Conservation (phyloP, 2,797 vertebrate species). For the Cetoscarus ocellatus region DNA sequence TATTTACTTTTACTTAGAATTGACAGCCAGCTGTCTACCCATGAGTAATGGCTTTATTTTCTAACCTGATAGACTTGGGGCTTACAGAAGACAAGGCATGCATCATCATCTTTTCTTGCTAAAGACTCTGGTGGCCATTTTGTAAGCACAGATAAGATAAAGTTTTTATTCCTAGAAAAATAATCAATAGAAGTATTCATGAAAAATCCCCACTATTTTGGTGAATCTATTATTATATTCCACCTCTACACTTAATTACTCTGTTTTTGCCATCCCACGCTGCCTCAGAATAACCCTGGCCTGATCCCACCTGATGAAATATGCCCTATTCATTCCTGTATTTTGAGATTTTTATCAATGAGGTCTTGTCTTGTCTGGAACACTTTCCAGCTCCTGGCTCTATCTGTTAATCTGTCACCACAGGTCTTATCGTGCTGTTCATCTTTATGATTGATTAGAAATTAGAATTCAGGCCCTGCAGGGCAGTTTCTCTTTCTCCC, state of each 20-base stretch:
- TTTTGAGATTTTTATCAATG: conserved; percentile 81
- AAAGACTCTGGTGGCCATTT: too few relatives aligned
- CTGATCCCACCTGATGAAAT: conserved; percentile 76
- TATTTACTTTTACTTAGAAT: too few relatives aligned
- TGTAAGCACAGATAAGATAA: too few relatives aligned
- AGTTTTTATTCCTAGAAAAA: too few relatives aligned
- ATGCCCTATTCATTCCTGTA: conserved; percentile 71
- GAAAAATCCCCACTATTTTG: too few relatives aligned
- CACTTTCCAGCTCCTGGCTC: conserved; percentile 72
- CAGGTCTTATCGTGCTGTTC: conserved; percentile 73
- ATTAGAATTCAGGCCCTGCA: conserved; percentile 72
- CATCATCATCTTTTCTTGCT: too few relatives aligned
- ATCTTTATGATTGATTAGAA: conserved; percentile 84
- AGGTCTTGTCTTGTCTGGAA: conserved; percentile 72
- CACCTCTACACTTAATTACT: conserved; percentile 58
- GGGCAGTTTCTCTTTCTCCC: conserved; percentile 57
- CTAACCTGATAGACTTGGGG: too few relatives aligned
- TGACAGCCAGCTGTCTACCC: too few relatives aligned
- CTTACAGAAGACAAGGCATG: too few relatives aligned
- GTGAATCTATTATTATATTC: too few relatives aligned
- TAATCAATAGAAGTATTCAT: too few relatives aligned
- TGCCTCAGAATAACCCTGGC: conserved; percentile 56
- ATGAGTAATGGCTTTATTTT: too few relatives aligned
- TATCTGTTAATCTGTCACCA: conserved; percentile 82
- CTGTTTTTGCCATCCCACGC: conserved; percentile 52